These are phyloP conservation scores for Atherinosoma microstoma DNA, from an alignment of 2,797 vertebrate species.

Conservation along the genomic window DNA sequence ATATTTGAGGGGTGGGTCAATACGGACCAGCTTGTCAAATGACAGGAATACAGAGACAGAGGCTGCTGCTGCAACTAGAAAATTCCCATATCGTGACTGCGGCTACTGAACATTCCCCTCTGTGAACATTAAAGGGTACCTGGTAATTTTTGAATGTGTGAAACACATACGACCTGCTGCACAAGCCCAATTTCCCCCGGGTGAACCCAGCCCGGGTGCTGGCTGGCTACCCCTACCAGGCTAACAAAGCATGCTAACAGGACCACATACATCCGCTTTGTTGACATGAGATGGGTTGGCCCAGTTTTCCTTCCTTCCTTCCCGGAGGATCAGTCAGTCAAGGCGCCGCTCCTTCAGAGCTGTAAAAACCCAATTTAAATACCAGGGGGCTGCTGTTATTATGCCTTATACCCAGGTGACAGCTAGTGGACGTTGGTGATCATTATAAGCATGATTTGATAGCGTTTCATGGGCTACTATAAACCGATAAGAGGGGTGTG, in stretches of 20 bases:
- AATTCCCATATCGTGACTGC: conserved; percentile 45
- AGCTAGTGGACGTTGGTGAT: neutral
- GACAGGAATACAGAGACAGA: conserved; percentile 43
- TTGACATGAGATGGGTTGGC: conserved; percentile 77
- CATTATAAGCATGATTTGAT: conserved; percentile 38
- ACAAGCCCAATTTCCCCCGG: neutral
- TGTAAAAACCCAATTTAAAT: conserved; percentile 15
- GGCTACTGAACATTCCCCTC: neutral
- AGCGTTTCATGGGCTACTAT: conserved; percentile 9
- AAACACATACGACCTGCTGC: neutral
- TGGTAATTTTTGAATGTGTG: neutral
- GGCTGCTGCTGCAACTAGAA: conserved; percentile 49
- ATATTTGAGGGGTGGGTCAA: conserved; percentile 28
- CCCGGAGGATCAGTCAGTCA: conserved; percentile 14
- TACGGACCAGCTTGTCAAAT: conserved; percentile 50
- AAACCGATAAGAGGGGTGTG: conserved; percentile 11
- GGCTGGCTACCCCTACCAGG: conserved; percentile 54
- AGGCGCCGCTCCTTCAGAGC: conserved; percentile 19
- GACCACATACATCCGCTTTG: conserved; percentile 78
- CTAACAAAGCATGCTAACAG: conserved; percentile 80
- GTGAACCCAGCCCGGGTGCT: conserved; percentile 52
- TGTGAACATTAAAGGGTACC: neutral
- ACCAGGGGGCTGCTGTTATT: conserved; percentile 10
- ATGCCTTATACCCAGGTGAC: neutral
- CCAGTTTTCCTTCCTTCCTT: conserved; percentile 62